Evolutionary conservation across 1,140 invertebrate genomes (phyloP).

Genomic region (Trinorchestia longiramus): DNA sequence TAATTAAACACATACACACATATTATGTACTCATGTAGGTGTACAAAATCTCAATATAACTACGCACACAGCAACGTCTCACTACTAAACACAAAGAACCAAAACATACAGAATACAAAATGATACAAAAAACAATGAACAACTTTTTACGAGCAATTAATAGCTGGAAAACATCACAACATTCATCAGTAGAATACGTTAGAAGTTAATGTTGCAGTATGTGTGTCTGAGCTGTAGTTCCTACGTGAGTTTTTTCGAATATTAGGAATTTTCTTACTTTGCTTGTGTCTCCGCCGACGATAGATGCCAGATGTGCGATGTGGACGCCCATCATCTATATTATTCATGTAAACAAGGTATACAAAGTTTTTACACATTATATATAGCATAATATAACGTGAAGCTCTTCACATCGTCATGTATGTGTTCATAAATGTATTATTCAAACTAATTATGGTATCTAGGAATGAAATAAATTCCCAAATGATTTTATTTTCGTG

Average conservation of each 20-base stretch:
- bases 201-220: not conserved
- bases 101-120: no score
- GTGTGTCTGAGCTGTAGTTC: not conserved
- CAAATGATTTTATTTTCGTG: not conserved
- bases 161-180: no score
- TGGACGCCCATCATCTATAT: no score
- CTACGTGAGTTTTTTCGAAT: not conserved
- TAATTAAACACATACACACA: no score
- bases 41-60: no score
- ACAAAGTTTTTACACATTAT: not conserved
- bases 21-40: no score
- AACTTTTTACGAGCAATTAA: no score
- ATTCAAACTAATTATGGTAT: not conserved
- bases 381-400: not conserved
- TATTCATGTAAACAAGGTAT: not conserved
- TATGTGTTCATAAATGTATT: not conserved
- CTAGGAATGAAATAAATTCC: not conserved
- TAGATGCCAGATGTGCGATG: no score
- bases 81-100: no score
- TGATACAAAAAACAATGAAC: no score
- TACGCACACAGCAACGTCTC: no score
- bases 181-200: no score
- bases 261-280: not conserved
- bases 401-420: not conserved
- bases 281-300: not conserved